phyloP scores from a whole-genome alignment of 2,888 invertebrate genomes.

The Marronus borbonicus region DNA sequence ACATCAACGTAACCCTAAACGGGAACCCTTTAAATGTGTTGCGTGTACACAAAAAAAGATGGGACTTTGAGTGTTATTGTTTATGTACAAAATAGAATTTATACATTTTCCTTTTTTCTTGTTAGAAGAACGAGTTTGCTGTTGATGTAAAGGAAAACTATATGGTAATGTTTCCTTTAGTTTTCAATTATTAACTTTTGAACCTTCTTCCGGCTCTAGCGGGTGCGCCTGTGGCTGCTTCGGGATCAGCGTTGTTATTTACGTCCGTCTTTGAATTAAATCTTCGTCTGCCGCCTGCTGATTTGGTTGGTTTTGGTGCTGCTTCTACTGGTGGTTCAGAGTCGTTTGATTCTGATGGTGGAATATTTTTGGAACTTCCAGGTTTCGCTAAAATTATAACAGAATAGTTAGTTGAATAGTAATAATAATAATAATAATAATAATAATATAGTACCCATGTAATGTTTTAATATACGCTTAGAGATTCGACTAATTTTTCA shows the following conservation, averaged over 20 bases:
- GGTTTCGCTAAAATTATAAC: constrained; percentile 60
- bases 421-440: neutral
- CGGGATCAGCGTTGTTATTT: constrained; percentile 54
- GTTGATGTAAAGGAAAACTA: constrained; percentile 15
- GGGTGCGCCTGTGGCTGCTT: constrained; percentile 59
- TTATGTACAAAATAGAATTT: constrained; percentile 31
- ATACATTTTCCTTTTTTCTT: constrained; percentile 10
- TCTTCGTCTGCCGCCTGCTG: constrained; percentile 57
- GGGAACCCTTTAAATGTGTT: neutral
- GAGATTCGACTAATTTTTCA: too few species aligned
- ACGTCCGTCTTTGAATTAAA: constrained; percentile 59
- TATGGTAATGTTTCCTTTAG: neutral
- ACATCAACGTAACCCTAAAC: neutral
- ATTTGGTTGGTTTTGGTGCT: constrained; percentile 54
- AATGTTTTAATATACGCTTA: too few species aligned
- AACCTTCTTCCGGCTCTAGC: constrained; percentile 67
- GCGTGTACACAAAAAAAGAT: neutral
- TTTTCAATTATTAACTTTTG: constrained; percentile 62
- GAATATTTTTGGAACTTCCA: constrained; percentile 54
- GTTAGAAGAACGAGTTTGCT: constrained; percentile 4
- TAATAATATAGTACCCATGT: neutral
- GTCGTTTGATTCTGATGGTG: constrained; percentile 53
- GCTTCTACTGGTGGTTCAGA: constrained; percentile 59
- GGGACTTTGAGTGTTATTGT: constrained; percentile 2
- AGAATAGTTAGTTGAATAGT: neutral